Conservation (phyloP, 2,113 vertebrate genomes). For the Oxyura jamaicensis region DNA sequence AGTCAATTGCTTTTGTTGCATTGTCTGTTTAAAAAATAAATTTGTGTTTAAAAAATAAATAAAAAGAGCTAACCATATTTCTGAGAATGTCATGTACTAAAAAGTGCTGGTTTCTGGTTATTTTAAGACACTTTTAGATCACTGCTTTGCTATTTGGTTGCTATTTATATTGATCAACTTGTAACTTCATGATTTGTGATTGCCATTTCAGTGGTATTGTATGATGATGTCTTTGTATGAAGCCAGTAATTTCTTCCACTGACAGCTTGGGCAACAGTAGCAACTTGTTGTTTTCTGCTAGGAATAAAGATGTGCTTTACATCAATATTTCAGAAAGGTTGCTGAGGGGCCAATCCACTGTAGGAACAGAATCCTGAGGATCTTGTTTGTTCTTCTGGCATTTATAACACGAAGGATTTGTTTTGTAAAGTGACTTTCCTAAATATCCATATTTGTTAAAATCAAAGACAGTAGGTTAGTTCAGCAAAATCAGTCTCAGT, state of each 20-base stretch:
- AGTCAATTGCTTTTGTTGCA: neutral
- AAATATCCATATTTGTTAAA: neutral
- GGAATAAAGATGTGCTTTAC: neutral
- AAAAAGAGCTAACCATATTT: constrained; percentile 1
- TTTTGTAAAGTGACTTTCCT: neutral
- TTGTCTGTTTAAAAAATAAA: constrained; percentile 15
- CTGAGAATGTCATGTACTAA: constrained; percentile 15
- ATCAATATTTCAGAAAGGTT: neutral
- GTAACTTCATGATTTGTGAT: neutral
- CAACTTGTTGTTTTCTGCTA: neutral
- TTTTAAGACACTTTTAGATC: neutral
- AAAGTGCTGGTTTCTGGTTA: neutral
- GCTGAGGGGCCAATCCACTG: neutral
- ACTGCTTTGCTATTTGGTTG: constrained; percentile 6
- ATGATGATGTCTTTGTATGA: neutral
- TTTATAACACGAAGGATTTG: neutral
- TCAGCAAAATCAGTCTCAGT: neutral
- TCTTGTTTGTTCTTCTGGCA: neutral
- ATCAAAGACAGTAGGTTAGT: neutral
- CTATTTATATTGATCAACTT: neutral
- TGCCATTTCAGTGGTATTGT: neutral
- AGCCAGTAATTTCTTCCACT: neutral
- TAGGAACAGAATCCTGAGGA: neutral
- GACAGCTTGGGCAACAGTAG: neutral
- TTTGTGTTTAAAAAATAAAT: constrained; percentile 18